Evolutionary conservation across 2,888 invertebrate genomes (phyloP).

Genomic region (Anodontia alba): DNA sequence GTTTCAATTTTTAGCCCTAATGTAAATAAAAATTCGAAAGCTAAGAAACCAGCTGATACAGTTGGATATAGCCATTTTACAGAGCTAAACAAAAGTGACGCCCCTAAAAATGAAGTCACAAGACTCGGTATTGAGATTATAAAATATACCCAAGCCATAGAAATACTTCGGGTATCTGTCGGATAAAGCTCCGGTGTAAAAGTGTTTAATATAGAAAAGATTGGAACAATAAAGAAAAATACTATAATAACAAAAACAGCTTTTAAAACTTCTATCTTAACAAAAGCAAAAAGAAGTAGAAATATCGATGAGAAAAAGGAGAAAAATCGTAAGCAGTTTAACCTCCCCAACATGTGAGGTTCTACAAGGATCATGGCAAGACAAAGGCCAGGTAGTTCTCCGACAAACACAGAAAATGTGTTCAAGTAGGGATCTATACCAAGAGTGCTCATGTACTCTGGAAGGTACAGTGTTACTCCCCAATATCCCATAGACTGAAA

Average conservation of each 20-base stretch:
- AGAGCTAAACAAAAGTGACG: conserved; percentile 69
- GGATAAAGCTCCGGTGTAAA: conserved; percentile 79
- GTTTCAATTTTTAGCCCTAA: conserved; percentile 72
- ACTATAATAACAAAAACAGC: conserved; percentile 75
- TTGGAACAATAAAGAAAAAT: conserved; percentile 79
- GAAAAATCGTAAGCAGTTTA: conserved; percentile 76
- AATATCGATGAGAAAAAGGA: conserved; percentile 67
- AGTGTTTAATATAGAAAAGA: conserved; percentile 78
- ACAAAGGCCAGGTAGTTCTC: conserved; percentile 76
- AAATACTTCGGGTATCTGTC: conserved; percentile 73
- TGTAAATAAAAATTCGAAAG: conserved; percentile 68
- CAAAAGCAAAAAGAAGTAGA: conserved; percentile 72
- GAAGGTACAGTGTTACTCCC: conserved; percentile 78
- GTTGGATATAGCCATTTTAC: conserved; percentile 77
- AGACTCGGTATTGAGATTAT: conserved; percentile 75
- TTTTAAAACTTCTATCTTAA: conserved; percentile 68
- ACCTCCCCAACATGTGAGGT: conserved; percentile 73
- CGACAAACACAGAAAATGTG: conserved; percentile 77
- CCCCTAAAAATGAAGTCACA: conserved; percentile 76
- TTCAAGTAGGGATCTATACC: conserved; percentile 76
- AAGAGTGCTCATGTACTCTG: conserved; percentile 74
- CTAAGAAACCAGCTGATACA: conserved; percentile 73
- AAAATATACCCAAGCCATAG: conserved; percentile 77
- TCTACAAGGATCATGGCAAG: conserved; percentile 78
- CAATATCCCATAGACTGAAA: conserved; percentile 78